A percentile compares a stretch with the other conserved stretches of the same genome.
phyloP scores from a whole-genome alignment of 1,140 invertebrate genomes.

The Aradophagus sp. region DNA sequence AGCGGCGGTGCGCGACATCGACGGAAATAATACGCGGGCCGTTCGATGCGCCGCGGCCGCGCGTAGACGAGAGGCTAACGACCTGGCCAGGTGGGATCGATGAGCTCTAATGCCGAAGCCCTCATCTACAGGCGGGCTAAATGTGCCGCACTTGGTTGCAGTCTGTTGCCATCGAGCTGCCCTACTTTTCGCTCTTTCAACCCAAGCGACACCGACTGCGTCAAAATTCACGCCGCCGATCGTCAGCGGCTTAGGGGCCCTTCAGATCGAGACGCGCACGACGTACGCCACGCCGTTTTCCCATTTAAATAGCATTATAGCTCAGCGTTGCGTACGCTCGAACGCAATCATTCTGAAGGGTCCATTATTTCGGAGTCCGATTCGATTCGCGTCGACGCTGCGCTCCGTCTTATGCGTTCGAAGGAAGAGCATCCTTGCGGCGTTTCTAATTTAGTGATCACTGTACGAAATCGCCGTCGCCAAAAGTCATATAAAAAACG shows the following conservation, averaged over 20 bases:
- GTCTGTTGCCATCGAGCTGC: conserved; percentile 52
- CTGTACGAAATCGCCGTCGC: too few relatives aligned
- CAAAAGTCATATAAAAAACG: too few relatives aligned
- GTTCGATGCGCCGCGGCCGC: conserved; percentile 36
- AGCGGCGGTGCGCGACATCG: conserved; percentile 37
- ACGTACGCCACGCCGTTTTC: too few relatives aligned
- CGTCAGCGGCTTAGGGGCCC: conserved; percentile 2
- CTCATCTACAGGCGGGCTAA: conserved; percentile 40
- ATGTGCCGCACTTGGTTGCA: conserved; percentile 49
- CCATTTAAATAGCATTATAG: too few relatives aligned
- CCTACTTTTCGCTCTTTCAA: conserved; percentile 52
- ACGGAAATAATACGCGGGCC: conserved; percentile 51
- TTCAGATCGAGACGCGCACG: too few relatives aligned
- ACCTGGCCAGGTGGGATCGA: conserved; percentile 55
- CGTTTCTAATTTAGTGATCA: too few relatives aligned
- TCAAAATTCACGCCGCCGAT: conserved; percentile 36
- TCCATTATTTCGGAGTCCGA: too few relatives aligned
- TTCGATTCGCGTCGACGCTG: too few relatives aligned
- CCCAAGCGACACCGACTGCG: conserved; percentile 23
- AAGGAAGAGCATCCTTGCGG: too few relatives aligned
- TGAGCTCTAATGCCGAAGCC: conserved; percentile 54
- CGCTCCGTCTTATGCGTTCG: too few relatives aligned
- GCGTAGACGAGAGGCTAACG: conserved; percentile 51
- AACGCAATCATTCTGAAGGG: too few relatives aligned
- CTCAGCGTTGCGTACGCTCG: too few relatives aligned